Conservation (phyloP, 2,888 invertebrate species). For the Chrysolina haemoptera region DNA sequence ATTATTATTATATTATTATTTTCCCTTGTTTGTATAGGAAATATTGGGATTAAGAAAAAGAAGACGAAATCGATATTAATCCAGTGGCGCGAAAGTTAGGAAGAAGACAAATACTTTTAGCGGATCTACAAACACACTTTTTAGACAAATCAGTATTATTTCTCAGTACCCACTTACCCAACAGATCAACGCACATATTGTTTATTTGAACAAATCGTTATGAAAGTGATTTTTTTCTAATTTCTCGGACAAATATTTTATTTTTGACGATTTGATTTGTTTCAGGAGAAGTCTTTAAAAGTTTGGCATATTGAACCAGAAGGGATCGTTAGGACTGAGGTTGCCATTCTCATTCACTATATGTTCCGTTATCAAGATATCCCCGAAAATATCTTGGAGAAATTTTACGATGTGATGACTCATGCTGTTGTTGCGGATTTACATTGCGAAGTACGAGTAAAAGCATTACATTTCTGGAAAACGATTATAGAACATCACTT, state of each 20-base stretch:
- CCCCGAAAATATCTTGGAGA: slow-evolving; percentile 69
- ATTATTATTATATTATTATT: no score
- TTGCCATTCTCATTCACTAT: slow-evolving; percentile 77
- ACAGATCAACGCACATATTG: no score
- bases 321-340: slow-evolving; percentile 84
- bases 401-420: slow-evolving; percentile 77
- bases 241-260: background rate
- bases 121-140: no score
- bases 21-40: no score
- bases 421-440: slow-evolving; percentile 80
- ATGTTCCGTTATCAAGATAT: slow-evolving; percentile 79
- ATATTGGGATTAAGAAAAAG: no score
- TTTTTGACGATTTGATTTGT: slow-evolving; percentile 44
- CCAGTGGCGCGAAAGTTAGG: no score
- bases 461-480: slow-evolving; percentile 82
- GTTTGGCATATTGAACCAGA: slow-evolving; percentile 80
- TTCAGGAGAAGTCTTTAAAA: slow-evolving; percentile 71
- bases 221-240: background rate
- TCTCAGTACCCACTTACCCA: no score
- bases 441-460: slow-evolving; percentile 87
- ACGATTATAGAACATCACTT: slow-evolving; percentile 77
- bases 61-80: no score
- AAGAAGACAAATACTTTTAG: no score
- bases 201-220: no score
- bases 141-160: no score